phyloP scores from a whole-genome alignment of 2,797 vertebrate genomes.

The Karalla daura region DNA sequence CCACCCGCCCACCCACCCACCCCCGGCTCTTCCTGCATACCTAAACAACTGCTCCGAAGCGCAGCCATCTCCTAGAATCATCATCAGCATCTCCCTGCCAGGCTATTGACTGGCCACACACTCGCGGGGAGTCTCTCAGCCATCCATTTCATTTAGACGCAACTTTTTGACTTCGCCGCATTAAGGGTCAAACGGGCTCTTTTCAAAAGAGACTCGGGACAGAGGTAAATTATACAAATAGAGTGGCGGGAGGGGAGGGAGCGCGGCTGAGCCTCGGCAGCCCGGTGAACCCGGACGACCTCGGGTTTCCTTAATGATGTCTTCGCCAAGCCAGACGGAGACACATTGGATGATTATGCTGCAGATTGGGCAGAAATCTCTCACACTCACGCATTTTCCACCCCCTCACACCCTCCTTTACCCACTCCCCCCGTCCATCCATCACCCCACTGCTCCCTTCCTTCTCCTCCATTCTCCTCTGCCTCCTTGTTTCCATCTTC shows the following conservation, averaged over 20 bases:
- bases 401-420: slow-evolving; percentile 10
- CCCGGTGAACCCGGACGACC: slow-evolving; percentile 69
- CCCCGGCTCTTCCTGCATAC: slow-evolving; percentile 51
- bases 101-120: slow-evolving; percentile 60
- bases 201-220: slow-evolving; percentile 54
- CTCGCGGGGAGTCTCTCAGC: slow-evolving; percentile 53
- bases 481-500: slow-evolving; percentile 29
- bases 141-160: slow-evolving; percentile 64
- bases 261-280: slow-evolving; percentile 40
- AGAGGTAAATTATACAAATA: slow-evolving; percentile 78
- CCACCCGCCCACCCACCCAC: not conserved
- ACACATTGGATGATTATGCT: slow-evolving; percentile 68
- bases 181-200: slow-evolving; percentile 61
- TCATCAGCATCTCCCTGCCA: slow-evolving; percentile 56
- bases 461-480: slow-evolving; percentile 19
- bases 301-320: slow-evolving; percentile 78
- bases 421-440: slow-evolving; percentile 36
- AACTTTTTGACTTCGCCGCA: slow-evolving; percentile 67
- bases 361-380: slow-evolving; percentile 55
- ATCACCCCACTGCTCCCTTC: slow-evolving; percentile 48
- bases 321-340: slow-evolving; percentile 71
- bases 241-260: slow-evolving; percentile 70
- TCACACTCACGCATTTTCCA: slow-evolving; percentile 38
- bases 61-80: slow-evolving; percentile 68
- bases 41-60: slow-evolving; percentile 54